Evolutionary conservation across 1,140 invertebrate genomes (phyloP).

Genomic region (Drosophila nebulosa): DNA sequence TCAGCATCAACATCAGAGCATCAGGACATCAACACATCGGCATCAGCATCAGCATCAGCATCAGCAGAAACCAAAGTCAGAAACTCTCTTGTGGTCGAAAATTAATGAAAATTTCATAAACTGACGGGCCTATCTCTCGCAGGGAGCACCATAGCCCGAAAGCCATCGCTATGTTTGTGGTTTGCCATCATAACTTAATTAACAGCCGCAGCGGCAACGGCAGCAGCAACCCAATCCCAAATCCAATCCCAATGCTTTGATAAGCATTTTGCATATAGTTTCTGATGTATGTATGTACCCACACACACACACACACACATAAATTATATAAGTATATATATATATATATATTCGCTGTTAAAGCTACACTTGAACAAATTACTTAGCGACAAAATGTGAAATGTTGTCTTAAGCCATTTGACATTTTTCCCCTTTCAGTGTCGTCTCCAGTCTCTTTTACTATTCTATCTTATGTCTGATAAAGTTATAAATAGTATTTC

Average conservation of each 20-base stretch:
- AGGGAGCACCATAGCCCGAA: conserved; percentile 10
- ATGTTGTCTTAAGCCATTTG: not conserved
- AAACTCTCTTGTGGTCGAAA: conserved; percentile 73
- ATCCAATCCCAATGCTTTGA: conserved; percentile 42
- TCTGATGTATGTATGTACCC: not conserved
- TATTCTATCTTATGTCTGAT: conserved; percentile 47
- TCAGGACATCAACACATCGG: conserved; percentile 15
- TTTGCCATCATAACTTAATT: conserved; percentile 76
- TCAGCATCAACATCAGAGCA: conserved; percentile 20
- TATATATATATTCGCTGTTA: conserved; percentile 9
- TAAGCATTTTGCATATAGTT: conserved; percentile 26
- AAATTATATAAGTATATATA: not conserved
- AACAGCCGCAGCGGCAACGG: conserved; percentile 59
- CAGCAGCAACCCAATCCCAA: conserved; percentile 26
- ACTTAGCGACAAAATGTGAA: not conserved
- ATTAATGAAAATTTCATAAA: conserved; percentile 79
- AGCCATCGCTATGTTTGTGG: conserved; percentile 66
- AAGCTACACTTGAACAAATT: not conserved
- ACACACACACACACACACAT: not conserved
- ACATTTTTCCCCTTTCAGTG: conserved; percentile 10
- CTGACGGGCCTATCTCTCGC: conserved; percentile 52
- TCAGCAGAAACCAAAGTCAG: conserved; percentile 32
- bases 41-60: conserved; percentile 20
- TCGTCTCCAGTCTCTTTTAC: conserved; percentile 36
- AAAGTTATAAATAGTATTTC: conserved; percentile 71